Conservation (phyloP, 1,140 invertebrate species). For the Oscheius sp. region DNA sequence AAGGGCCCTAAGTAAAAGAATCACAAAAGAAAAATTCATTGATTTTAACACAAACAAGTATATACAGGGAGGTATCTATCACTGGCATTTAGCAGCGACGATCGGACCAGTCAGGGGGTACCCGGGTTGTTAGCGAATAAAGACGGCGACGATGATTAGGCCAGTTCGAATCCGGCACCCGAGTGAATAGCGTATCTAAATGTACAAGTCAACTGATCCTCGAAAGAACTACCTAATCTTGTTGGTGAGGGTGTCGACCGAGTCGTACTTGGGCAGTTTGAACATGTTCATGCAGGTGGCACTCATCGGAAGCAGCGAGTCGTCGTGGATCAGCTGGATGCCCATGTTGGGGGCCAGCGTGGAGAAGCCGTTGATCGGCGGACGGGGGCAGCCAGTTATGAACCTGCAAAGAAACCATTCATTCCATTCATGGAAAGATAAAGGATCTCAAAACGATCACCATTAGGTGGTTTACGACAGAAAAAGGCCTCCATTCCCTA, state of each 20-base stretch:
- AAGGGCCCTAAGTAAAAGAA: too few species aligned
- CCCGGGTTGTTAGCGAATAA: too few species aligned
- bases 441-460: background rate
- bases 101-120: too few species aligned
- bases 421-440: too few species aligned
- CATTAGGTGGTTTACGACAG: background rate
- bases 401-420: conserved; percentile 33
- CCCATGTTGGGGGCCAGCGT: conserved; percentile 10
- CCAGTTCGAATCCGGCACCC: conserved; percentile 28
- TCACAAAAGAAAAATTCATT: too few species aligned
- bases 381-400: conserved; percentile 31
- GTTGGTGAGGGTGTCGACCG: background rate
- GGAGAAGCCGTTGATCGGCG: conserved; percentile 28
- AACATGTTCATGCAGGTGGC: conserved; percentile 39
- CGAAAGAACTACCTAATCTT: conserved; percentile 17
- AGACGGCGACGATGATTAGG: conserved; percentile 2
- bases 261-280: conserved; percentile 16
- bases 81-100: too few species aligned
- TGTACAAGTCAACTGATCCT: background rate
- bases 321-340: background rate
- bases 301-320: conserved; percentile 13
- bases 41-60: too few species aligned
- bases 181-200: conserved; percentile 30
- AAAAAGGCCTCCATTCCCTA: too few species aligned
- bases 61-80: too few species aligned